Conservation (phyloP, 2,797 vertebrate genomes). For the Microctenopoma steveboyesi region DNA sequence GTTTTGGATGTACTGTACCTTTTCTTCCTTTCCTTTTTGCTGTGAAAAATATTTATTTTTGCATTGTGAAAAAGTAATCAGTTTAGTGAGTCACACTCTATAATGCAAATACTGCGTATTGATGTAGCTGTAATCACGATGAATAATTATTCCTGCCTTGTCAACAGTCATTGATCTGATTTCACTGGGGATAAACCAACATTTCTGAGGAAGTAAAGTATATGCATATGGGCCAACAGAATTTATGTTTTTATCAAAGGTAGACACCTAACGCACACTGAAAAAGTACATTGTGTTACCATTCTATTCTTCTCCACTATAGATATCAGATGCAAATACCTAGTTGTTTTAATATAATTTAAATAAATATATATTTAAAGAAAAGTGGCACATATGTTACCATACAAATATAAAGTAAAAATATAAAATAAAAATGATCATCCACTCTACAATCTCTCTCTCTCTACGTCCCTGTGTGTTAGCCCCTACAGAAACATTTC, state of each 20-base stretch:
- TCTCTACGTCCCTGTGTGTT: slow-evolving; percentile 32
- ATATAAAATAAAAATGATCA: neutral
- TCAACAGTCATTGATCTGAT: slow-evolving; percentile 59
- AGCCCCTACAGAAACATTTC: slow-evolving; percentile 61
- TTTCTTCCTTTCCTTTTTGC: neutral
- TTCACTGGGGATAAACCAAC: slow-evolving; percentile 8
- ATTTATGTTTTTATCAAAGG: neutral
- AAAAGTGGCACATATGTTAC: neutral
- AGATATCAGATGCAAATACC: too few relatives aligned
- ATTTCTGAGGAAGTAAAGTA: slow-evolving; percentile 24
- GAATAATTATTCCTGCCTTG: slow-evolving; percentile 62
- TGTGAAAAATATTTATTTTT: slow-evolving; percentile 18
- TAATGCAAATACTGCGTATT: slow-evolving; percentile 60
- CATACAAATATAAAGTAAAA: neutral
- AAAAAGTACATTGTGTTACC: neutral
- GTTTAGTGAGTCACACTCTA: slow-evolving; percentile 41
- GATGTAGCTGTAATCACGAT: slow-evolving; percentile 63
- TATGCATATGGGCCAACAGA: slow-evolving; percentile 2
- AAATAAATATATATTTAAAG: too few relatives aligned
- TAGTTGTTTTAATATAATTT: too few relatives aligned
- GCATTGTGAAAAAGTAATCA: slow-evolving; percentile 51
- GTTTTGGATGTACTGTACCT: neutral
- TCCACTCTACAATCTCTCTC: neutral
- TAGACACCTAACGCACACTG: slow-evolving; percentile 1
- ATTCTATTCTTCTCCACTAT: neutral